Conservation (phyloP, 2,113 vertebrate species). For the Xiphias gladius region DNA sequence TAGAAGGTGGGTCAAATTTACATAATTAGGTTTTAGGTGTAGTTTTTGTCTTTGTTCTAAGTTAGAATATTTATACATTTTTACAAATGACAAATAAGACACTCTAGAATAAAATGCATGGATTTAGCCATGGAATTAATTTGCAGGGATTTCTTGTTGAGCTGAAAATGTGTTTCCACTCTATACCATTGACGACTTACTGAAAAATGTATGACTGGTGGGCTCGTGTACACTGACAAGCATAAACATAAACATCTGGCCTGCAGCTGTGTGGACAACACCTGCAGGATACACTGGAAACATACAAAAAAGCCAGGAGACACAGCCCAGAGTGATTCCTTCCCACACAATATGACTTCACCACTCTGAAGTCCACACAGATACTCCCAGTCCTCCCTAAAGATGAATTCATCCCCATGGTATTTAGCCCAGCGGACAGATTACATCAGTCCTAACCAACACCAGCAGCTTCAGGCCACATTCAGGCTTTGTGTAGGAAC, state of each 20-base stretch:
- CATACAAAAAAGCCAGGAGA: conserved; percentile 24
- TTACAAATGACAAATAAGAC: neutral
- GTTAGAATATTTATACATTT: neutral
- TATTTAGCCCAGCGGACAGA: conserved; percentile 43
- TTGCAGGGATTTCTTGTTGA: conserved; percentile 2
- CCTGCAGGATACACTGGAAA: conserved; percentile 36
- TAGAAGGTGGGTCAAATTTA: conserved; percentile 13
- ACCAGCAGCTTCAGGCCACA: conserved; percentile 11
- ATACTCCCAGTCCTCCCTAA: conserved; percentile 49
- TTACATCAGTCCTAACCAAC: conserved; percentile 49
- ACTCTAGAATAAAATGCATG: too few relatives aligned
- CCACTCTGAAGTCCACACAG: conserved; percentile 12
- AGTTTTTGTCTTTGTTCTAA: neutral
- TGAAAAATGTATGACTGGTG: conserved; percentile 42
- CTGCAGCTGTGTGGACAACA: conserved; percentile 57
- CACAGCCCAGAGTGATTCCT: conserved; percentile 1
- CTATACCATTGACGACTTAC: neutral
- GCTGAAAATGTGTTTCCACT: neutral
- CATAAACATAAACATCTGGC: conserved; percentile 58
- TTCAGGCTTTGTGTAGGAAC: neutral
- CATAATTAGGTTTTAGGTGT: neutral
- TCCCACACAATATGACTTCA: conserved; percentile 56
- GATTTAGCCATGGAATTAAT: neutral
- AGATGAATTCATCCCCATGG: conserved; percentile 60
- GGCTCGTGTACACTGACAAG: conserved; percentile 11